A percentile compares a stretch with the other conserved stretches of the same genome.
phyloP scores from a whole-genome alignment of 2,113 vertebrate species.

The Neomonachus schauinslandi region DNA sequence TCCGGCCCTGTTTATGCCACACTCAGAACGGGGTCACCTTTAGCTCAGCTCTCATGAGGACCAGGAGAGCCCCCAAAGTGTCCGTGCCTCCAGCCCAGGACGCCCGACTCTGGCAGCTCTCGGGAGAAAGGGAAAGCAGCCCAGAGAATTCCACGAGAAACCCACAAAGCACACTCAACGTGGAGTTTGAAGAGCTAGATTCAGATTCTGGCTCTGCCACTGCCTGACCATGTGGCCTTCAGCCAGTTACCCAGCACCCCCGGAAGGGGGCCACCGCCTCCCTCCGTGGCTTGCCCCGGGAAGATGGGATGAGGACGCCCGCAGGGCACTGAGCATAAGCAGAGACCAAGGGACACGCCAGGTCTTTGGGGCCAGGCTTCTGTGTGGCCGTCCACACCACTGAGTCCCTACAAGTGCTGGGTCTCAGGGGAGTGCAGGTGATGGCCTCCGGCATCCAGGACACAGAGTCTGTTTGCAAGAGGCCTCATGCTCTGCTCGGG shows the following conservation, averaged over 20 bases:
- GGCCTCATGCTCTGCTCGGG: not conserved
- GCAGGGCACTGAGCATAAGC: rapidly evolving
- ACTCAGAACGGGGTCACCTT: not conserved
- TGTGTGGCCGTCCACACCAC: rapidly evolving
- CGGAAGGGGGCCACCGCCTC: not conserved
- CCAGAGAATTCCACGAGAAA: not conserved
- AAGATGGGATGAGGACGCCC: rapidly evolving
- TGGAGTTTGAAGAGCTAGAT: not conserved
- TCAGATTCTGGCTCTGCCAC: not conserved
- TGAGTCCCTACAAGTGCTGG: rapidly evolving
- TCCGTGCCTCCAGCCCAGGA: not conserved
- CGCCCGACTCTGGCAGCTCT: rapidly evolving
- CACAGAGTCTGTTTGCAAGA: not conserved
- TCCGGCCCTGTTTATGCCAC: not conserved
- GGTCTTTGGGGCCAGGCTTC: not conserved
- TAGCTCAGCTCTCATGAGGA: not conserved
- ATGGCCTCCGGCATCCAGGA: not conserved
- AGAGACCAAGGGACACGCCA: rapidly evolving
- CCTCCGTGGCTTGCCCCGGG: not conserved
- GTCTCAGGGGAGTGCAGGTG: not conserved
- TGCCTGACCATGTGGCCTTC: not conserved
- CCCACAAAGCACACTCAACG: rapidly evolving
- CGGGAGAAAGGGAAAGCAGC: not conserved
- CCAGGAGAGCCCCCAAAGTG: not conserved
- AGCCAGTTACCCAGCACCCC: rapidly evolving